phyloP scores from a whole-genome alignment of 2,888 invertebrate genomes.

The Thereva unica region DNA sequence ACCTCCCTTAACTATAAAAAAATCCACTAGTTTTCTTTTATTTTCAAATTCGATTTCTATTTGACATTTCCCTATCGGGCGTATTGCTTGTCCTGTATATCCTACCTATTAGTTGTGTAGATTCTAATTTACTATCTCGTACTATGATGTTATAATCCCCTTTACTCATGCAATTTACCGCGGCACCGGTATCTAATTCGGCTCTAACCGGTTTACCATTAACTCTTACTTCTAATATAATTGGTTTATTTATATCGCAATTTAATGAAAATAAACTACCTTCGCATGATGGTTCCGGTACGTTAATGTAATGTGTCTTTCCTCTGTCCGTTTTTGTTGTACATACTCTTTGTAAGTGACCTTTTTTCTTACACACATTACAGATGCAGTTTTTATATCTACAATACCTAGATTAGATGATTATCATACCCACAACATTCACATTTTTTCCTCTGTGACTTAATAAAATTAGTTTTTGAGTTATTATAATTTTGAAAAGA shows the following conservation, averaged over 20 bases:
- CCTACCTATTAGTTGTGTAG: not conserved
- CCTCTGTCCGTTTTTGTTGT: not conserved
- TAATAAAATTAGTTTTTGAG: not conserved
- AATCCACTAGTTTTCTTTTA: not conserved
- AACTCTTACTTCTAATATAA: not conserved
- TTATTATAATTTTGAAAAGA: not conserved
- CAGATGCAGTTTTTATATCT: slow-evolving; percentile 1
- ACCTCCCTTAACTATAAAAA: slow-evolving; percentile 3
- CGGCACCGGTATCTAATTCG: slow-evolving; percentile 5
- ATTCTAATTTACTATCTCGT: not conserved
- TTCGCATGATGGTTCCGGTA: not conserved
- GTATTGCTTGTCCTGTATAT: not conserved
- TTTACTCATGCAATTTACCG: not conserved
- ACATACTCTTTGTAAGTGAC: slow-evolving; percentile 19
- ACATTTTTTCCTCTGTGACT: too few relatives aligned
- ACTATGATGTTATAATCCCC: not conserved
- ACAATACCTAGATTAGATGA: slow-evolving; percentile 2
- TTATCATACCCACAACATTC: not conserved
- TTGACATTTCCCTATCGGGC: not conserved
- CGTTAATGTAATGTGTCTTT: not conserved
- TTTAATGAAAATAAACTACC: not conserved
- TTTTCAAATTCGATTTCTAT: slow-evolving; percentile 1
- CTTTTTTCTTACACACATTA: slow-evolving; percentile 3
- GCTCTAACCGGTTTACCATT: not conserved
- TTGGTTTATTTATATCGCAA: not conserved